phyloP scores from a whole-genome alignment of 1,140 invertebrate genomes.

The Heliconius congener region DNA sequence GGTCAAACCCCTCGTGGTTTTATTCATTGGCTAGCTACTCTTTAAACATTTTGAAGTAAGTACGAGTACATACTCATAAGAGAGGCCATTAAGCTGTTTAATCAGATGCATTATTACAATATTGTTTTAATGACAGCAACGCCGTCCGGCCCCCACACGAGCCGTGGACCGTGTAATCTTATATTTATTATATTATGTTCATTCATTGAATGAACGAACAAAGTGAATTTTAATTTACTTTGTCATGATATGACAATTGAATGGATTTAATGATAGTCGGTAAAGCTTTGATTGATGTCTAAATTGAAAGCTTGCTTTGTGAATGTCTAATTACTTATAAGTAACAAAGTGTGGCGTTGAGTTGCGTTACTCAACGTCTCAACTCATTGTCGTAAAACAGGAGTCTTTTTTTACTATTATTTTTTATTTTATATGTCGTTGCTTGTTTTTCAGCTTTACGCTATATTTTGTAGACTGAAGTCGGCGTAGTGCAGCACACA shows the following conservation, averaged over 20 bases:
- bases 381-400: no score
- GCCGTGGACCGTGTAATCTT: background rate
- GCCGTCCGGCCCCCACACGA: background rate
- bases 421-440: no score
- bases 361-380: no score
- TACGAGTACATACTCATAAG: no score
- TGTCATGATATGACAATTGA: slow-evolving; percentile 6
- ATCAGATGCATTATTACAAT: background rate
- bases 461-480: no score
- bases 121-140: background rate
- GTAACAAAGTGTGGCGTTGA: no score
- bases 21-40: no score
- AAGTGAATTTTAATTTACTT: slow-evolving; percentile 14
- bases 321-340: background rate
- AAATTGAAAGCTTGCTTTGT: slow-evolving; percentile 7
- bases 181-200: background rate
- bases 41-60: no score
- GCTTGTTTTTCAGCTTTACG: no score
- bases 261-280: background rate
- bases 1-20: no score
- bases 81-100: slow-evolving; percentile 4
- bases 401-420: no score
- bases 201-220: slow-evolving; percentile 1
- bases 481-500: no score
- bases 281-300: background rate